Evolutionary conservation across 2,888 invertebrate genomes (phyloP).

Genomic region (Autographa pulchrina): DNA sequence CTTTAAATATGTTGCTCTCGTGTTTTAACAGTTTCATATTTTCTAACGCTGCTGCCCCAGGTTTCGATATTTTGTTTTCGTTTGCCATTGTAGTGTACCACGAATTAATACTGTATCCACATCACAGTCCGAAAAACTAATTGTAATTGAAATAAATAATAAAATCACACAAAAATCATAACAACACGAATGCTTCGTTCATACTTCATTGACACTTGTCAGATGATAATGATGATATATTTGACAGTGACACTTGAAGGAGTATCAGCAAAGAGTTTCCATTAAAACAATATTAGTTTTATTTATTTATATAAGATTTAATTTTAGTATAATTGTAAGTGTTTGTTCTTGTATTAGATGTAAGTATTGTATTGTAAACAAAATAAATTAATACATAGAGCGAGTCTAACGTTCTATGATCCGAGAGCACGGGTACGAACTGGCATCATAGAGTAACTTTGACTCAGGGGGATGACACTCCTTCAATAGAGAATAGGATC

Average conservation of each 20-base stretch:
- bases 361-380: too few relatives aligned
- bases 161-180: background rate
- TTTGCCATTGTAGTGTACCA: conserved; percentile 70
- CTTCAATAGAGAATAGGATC: too few relatives aligned
- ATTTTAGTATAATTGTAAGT: too few relatives aligned
- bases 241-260: background rate
- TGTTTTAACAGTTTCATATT: conserved; percentile 85
- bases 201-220: background rate
- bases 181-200: background rate
- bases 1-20: conserved; percentile 92
- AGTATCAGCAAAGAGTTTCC: too few relatives aligned
- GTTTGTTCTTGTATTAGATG: too few relatives aligned
- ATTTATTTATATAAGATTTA: too few relatives aligned
- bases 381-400: too few relatives aligned
- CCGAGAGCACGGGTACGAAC: too few relatives aligned
- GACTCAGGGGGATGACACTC: too few relatives aligned
- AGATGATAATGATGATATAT: background rate
- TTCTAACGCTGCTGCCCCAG: conserved; percentile 84
- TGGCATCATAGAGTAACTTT: too few relatives aligned
- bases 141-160: background rate
- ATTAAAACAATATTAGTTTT: too few relatives aligned
- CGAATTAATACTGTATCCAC: background rate
- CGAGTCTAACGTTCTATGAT: too few relatives aligned
- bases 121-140: background rate
- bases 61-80: conserved; percentile 63